Evolutionary conservation across 1,140 invertebrate genomes (phyloP).

Genomic region (Cherax destructor): DNA sequence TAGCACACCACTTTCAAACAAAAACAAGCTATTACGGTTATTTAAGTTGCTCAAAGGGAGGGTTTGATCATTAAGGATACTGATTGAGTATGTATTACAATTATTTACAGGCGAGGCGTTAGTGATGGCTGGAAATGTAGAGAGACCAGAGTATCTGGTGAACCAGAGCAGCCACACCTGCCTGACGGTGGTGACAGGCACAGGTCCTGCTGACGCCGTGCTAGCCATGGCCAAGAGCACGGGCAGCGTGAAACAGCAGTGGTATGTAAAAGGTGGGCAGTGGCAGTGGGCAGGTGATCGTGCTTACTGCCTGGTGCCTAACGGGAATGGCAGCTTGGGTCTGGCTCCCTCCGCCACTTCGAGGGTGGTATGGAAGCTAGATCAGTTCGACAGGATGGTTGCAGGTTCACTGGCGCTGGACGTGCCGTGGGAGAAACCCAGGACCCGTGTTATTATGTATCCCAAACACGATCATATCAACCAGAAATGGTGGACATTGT

Average conservation of each 20-base stretch:
- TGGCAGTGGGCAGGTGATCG: conserved; percentile 34
- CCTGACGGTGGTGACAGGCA: conserved; percentile 32
- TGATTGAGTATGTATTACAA: not conserved
- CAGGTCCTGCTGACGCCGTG: conserved; percentile 1
- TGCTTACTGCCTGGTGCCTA: conserved; percentile 19
- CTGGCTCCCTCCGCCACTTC: not conserved
- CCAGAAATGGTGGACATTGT: conserved; percentile 39
- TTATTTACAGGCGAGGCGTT: not conserved
- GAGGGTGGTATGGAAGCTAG: not conserved
- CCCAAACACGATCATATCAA: conserved; percentile 13
- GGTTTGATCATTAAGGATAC: not conserved
- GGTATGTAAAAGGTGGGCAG: conserved; percentile 8
- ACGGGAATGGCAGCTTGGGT: not conserved
- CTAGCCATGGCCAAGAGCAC: conserved; percentile 18
- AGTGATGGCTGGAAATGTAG: not conserved
- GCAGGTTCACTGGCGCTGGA: conserved; percentile 20
- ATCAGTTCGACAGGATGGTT: not conserved
- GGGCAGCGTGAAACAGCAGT: conserved; percentile 23
- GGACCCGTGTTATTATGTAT: conserved; percentile 16
- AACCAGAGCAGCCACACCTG: conserved; percentile 40
- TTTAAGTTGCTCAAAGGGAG: too few species aligned
- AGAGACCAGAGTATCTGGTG: conserved; percentile 2
- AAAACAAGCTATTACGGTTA: too few species aligned
- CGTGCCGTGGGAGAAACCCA: conserved; percentile 29
- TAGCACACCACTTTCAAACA: too few species aligned